These are phyloP conservation scores for Regulus satrapa DNA, from an alignment of 2,113 vertebrate genomes.

Conservation along the genomic window DNA sequence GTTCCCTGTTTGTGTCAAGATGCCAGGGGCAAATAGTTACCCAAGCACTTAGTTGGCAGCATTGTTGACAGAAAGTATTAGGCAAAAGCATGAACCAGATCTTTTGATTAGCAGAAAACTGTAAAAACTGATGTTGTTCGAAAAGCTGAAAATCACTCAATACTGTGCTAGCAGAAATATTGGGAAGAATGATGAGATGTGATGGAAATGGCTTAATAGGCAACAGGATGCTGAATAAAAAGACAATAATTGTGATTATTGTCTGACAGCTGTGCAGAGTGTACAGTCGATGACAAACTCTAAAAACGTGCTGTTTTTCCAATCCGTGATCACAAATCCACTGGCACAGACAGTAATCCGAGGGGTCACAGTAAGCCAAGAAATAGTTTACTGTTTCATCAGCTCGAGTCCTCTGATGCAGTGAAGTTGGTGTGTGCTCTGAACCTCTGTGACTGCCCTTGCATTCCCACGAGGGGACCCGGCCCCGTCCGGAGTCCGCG, in stretches of 20 bases:
- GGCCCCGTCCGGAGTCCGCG: neutral
- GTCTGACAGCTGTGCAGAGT: conserved; percentile 45
- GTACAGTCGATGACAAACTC: neutral
- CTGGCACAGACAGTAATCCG: neutral
- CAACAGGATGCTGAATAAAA: conserved; percentile 38
- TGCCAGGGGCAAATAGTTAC: neutral
- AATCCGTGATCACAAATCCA: neutral
- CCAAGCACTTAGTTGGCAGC: neutral
- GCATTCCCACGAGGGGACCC: neutral
- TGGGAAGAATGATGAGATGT: neutral
- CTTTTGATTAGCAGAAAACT: neutral
- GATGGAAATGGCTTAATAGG: conserved; percentile 27
- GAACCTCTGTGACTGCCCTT: neutral
- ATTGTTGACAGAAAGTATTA: neutral
- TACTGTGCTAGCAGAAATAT: conserved; percentile 12
- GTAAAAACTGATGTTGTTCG: neutral
- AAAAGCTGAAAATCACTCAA: conserved; percentile 27
- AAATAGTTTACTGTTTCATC: conserved; percentile 5
- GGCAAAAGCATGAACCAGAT: neutral
- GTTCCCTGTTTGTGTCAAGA: neutral
- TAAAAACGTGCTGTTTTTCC: neutral
- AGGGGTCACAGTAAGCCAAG: neutral
- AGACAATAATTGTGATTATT: conserved; percentile 49
- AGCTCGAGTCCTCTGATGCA: neutral
- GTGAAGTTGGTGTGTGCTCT: neutral